Percentiles rank a stretch among this genome's conserved stretches.
Evolutionary conservation across 2,888 invertebrate genomes (phyloP).

Genomic region (Ypsolopha sequella): DNA sequence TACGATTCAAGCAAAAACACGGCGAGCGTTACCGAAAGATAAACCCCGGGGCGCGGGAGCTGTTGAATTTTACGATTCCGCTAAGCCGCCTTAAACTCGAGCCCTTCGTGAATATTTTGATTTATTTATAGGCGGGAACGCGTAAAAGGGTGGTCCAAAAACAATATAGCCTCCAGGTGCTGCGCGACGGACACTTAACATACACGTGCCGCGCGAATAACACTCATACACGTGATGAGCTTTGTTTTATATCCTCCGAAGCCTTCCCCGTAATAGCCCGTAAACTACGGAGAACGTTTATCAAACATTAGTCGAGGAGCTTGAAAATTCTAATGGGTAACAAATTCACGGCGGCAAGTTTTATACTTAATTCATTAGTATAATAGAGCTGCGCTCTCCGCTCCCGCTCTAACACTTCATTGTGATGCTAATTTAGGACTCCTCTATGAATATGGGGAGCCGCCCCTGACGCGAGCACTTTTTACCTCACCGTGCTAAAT

Average conservation of each 20-base stretch:
- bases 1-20: conserved; percentile 64
- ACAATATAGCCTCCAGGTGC: conserved; percentile 53
- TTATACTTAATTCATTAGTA: conserved; percentile 58
- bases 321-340: conserved; percentile 26
- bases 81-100: conserved; percentile 69
- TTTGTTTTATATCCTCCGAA: background rate
- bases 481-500: conserved; percentile 63
- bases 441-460: conserved; percentile 63
- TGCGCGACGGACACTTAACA: conserved; percentile 41
- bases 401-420: conserved; percentile 61
- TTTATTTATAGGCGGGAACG: conserved; percentile 67
- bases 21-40: conserved; percentile 55
- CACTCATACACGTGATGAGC: background rate
- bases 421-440: conserved; percentile 68
- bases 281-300: conserved; percentile 1
- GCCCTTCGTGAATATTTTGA: conserved; percentile 71
- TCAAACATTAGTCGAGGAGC: conserved; percentile 8
- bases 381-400: conserved; percentile 56
- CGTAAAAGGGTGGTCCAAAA: conserved; percentile 65
- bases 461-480: conserved; percentile 57
- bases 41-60: conserved; percentile 58
- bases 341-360: conserved; percentile 50
- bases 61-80: conserved; percentile 70
- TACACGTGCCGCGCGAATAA: conserved; percentile 27
- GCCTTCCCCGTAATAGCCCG: background rate